Evolutionary conservation across 2,797 vertebrate genomes (phyloP).

Genomic region (Monodelphis domestica): DNA sequence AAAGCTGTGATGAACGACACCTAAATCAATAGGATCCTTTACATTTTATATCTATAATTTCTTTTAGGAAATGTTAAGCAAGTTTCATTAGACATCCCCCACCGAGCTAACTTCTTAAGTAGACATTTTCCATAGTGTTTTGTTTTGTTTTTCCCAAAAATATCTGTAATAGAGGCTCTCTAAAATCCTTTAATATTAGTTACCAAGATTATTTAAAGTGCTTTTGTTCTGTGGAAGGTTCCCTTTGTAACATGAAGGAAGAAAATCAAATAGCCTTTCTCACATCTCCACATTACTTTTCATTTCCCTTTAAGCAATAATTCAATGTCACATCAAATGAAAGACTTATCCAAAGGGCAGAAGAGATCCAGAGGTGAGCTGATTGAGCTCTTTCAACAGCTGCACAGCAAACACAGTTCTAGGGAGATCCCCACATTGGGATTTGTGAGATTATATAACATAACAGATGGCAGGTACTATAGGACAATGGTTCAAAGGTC

Average conservation of each 20-base stretch:
- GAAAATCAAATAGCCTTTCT: neutral
- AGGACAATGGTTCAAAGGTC: neutral
- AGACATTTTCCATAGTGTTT: neutral
- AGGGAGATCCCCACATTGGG: neutral
- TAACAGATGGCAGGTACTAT: neutral
- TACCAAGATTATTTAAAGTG: neutral
- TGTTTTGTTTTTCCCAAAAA: neutral
- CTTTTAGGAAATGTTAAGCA: neutral
- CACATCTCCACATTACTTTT: neutral
- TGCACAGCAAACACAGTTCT: neutral
- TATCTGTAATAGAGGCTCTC: neutral
- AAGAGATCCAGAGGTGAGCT: neutral
- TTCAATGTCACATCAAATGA: neutral
- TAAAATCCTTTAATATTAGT: neutral
- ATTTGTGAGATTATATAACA: neutral
- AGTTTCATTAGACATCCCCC: neutral
- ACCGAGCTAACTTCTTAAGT: neutral
- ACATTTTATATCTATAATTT: neutral
- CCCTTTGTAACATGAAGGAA: neutral
- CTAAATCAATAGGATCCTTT: neutral
- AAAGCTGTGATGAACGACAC: neutral
- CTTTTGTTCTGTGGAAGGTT: neutral
- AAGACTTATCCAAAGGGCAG: neutral
- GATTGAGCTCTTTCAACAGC: neutral
- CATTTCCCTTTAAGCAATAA: neutral